These are phyloP conservation scores for Percopsis omiscomaycus DNA, from an alignment of 2,797 vertebrate genomes.

Conservation along the genomic window DNA sequence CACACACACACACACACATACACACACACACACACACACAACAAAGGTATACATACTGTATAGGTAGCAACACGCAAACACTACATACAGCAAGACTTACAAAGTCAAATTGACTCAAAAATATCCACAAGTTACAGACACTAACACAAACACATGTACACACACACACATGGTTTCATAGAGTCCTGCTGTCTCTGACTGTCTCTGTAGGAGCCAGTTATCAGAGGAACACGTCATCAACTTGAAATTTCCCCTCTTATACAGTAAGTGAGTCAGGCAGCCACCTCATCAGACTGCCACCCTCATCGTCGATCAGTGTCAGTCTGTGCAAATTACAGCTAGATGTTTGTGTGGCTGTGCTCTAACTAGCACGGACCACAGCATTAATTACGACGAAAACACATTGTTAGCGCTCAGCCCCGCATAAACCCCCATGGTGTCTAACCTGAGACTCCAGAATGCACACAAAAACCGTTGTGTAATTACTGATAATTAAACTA, in stretches of 20 bases:
- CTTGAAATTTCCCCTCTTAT: too few species aligned
- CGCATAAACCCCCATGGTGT: conserved; percentile 68
- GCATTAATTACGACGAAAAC: conserved; percentile 81
- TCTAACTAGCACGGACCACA: conserved; percentile 72
- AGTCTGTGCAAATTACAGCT: conserved; percentile 75
- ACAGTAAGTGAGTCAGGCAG: not conserved
- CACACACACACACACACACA: not conserved
- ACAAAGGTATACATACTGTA: not conserved
- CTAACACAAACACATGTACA: too few species aligned
- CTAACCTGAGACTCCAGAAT: conserved; percentile 68
- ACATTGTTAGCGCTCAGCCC: conserved; percentile 77
- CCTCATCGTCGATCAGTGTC: conserved; percentile 60
- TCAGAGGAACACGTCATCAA: too few species aligned
- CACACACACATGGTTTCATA: too few species aligned
- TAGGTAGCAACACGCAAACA: not conserved
- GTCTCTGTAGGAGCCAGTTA: too few species aligned
- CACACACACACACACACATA: conserved; percentile 24
- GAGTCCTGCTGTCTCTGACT: too few species aligned
- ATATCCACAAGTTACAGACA: too few species aligned
- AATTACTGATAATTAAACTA: conserved; percentile 97
- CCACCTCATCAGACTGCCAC: conserved; percentile 51
- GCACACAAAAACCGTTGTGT: conserved; percentile 83
- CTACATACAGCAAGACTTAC: too few species aligned
- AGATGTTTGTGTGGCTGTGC: conserved; percentile 66
- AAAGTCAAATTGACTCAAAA: too few species aligned